phyloP scores from a whole-genome alignment of 2,888 invertebrate genomes.

The Heliconius ismenius region DNA sequence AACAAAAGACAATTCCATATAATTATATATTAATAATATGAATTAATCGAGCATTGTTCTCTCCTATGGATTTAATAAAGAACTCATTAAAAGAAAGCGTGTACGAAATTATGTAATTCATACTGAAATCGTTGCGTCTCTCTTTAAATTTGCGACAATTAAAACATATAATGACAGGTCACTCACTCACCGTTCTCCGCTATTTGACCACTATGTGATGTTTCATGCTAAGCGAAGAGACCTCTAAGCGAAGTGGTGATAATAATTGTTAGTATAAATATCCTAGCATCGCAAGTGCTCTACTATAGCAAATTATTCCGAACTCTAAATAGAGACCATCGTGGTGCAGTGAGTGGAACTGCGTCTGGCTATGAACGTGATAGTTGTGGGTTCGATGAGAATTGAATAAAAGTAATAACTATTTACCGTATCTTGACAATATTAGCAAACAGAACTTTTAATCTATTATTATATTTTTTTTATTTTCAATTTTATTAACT shows the following conservation, averaged over 20 bases:
- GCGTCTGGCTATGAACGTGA: no score
- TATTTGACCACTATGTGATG: neutral
- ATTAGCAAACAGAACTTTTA: neutral
- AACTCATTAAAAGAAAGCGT: slow-evolving; percentile 9
- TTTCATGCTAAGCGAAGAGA: no score
- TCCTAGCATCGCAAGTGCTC: no score
- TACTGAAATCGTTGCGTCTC: neutral
- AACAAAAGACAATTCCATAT: slow-evolving; percentile 16
- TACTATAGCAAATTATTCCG: no score
- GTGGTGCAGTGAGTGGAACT: no score
- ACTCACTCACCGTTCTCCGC: neutral
- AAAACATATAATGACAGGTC: neutral
- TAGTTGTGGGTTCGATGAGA: no score
- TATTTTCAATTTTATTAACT: neutral
- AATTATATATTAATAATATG: slow-evolving; percentile 19
- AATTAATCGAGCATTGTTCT: slow-evolving; percentile 20
- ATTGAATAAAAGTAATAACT: no score
- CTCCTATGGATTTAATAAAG: slow-evolving; percentile 8
- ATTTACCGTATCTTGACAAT: neutral
- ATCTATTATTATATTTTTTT: neutral
- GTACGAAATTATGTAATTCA: neutral
- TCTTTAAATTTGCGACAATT: neutral
- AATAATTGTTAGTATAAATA: no score
- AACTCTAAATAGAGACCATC: no score
- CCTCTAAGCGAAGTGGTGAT: no score